phyloP scores from a whole-genome alignment of 2,113 vertebrate genomes.

The Apaloderma vittatum region DNA sequence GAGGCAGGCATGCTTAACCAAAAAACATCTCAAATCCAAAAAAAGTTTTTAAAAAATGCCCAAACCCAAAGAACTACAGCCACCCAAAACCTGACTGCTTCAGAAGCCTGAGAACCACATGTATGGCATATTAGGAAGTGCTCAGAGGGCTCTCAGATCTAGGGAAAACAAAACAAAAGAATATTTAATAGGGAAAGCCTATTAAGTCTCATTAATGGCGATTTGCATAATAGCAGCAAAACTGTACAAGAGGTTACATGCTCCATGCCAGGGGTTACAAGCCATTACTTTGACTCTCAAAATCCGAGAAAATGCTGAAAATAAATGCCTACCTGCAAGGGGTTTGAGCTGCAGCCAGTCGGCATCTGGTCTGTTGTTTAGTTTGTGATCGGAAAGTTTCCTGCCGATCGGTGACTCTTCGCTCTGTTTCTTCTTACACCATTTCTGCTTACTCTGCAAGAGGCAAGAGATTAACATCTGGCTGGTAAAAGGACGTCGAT shows the following conservation, averaged over 20 bases:
- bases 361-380: conserved; percentile 91
- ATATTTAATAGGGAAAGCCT: neutral
- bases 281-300: neutral
- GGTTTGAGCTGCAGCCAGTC: conserved; percentile 96
- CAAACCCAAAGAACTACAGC: neutral
- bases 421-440: conserved; percentile 79
- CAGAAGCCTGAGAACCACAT: conserved; percentile 3
- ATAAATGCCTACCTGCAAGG: conserved; percentile 80
- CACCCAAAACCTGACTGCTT: conserved; percentile 9
- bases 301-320: neutral
- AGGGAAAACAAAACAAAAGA: conserved; percentile 10
- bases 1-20: neutral
- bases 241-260: conserved; percentile 17
- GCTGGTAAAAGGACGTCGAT: neutral
- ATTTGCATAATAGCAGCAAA: conserved; percentile 52
- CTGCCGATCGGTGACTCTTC: conserved; percentile 90
- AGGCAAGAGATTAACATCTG: neutral
- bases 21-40: neutral
- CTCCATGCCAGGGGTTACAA: neutral
- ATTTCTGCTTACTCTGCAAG: conserved; percentile 84
- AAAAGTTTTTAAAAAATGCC: neutral
- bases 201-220: conserved; percentile 24
- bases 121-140: neutral
- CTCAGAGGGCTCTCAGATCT: conserved; percentile 1
- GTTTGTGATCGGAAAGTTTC: conserved; percentile 94